Evolutionary conservation across 2,888 invertebrate genomes (phyloP).

Genomic region (Rhyacophila evoluta): DNA sequence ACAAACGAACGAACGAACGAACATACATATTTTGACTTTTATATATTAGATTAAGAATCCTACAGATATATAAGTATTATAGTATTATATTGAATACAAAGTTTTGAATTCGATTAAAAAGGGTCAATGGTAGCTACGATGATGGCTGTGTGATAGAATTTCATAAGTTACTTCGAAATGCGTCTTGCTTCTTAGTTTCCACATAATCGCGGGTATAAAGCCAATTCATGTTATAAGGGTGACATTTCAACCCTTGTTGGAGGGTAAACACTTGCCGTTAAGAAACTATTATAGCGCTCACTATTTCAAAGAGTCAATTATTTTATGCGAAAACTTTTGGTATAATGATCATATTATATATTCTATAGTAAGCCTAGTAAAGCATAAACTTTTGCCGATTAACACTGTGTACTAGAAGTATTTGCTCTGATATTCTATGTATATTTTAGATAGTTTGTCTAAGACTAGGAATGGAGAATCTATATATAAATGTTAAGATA

Average conservation of each 20-base stretch:
- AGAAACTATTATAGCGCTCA: constrained; percentile 16
- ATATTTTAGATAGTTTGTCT: no score
- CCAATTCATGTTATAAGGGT: constrained; percentile 27
- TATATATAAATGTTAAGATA: no score
- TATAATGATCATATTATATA: neutral
- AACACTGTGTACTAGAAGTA: neutral
- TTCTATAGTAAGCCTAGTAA: neutral
- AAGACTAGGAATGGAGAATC: neutral
- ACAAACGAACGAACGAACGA: no score
- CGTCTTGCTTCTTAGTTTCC: constrained; percentile 15
- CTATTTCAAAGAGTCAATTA: constrained; percentile 28
- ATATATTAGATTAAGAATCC: no score
- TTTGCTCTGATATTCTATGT: neutral
- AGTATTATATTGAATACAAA: no score
- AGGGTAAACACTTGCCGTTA: constrained; percentile 25
- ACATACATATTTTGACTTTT: no score
- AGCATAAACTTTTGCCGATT: neutral
- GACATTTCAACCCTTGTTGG: constrained; percentile 26
- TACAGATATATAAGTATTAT: no score
- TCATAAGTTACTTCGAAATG: constrained; percentile 1
- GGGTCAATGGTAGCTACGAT: neutral
- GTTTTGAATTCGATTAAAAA: neutral
- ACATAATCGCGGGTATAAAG: constrained; percentile 15
- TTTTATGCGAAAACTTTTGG: constrained; percentile 31
- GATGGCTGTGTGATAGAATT: neutral